A percentile compares a stretch with the other conserved stretches of the same genome.
phyloP scores from a whole-genome alignment of 2,113 vertebrate genomes.

The Urocynchramus pylzowi region DNA sequence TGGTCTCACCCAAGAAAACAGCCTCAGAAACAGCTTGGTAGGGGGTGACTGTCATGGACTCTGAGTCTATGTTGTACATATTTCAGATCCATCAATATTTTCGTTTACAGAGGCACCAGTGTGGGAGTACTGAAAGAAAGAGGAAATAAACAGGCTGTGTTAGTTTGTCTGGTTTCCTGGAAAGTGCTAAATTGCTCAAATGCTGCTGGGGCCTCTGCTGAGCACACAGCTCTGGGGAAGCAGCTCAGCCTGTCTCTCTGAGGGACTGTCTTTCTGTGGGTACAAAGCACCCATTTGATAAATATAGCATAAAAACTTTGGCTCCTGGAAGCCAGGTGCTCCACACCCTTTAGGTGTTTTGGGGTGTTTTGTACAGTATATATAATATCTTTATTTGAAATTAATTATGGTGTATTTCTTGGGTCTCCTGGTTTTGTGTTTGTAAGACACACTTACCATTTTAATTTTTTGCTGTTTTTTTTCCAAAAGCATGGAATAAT shows the following conservation, averaged over 20 bases:
- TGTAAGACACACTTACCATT: background rate
- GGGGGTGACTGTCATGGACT: background rate
- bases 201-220: constrained; percentile 8
- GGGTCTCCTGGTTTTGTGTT: background rate
- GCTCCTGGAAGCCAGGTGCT: background rate
- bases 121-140: constrained; percentile 50
- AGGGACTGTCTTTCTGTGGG: background rate
- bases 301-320: background rate
- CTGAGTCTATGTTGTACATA: constrained; percentile 4
- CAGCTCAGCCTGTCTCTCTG: background rate
- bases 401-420: background rate
- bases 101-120: constrained; percentile 20
- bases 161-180: constrained; percentile 38
- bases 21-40: constrained; percentile 32
- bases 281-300: background rate
- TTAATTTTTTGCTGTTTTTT: background rate
- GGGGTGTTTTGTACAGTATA: background rate
- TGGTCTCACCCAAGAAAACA: background rate
- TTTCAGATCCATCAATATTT: constrained; percentile 63
- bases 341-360: background rate
- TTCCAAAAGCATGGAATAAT: background rate
- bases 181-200: constrained; percentile 62
- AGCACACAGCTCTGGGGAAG: background rate
- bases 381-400: background rate
- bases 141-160: constrained; percentile 54